Evolutionary conservation across 2,797 vertebrate species (phyloP), one percentile per base, ranked within the genome.

Genomic region (Merluccius polli): DNA sequence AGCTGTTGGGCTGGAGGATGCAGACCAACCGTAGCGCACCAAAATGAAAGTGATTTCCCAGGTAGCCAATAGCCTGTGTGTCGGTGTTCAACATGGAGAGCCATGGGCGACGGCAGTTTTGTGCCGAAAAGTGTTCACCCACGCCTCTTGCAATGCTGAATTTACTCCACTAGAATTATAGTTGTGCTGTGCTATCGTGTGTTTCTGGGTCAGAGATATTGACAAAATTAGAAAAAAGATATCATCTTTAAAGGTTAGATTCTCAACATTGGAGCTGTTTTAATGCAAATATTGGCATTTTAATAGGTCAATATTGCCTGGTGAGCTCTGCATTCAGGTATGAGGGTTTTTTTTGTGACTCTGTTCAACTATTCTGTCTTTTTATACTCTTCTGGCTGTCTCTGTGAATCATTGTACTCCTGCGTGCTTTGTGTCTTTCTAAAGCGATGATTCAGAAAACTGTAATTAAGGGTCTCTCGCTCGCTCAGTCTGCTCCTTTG

Each of bases 381-480:
- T 24, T 13, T 36, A n/a, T n/a, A 59, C 21, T 15, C 52, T 59
- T 24, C 52, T 59, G 52, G 52, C 21, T 2, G 10, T 44, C 41
- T 44, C 1, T 15, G 33, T 11, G 36, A 4, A 36, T 9, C 36
- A 3, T 36, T n/a, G n/a, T n/a, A n/a, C n/a, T 36, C 36, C 11
- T 1, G 36, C 36, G 5, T 36, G 3, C 36, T 36, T 36, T 33
- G 32, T 33, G 7, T 7, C 32, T 7, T 33, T 70, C 35, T 41
- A 41, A 78, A 79, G 81, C 38, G 83, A 82, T 77, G 81, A 87
- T 80, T 86, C 81, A 82, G 76, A 83, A 77, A 86, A 81, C 84
- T 87, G 86, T 89, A 89, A 91, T 90, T 90, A 86, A 83, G n/a
- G n/a, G 85, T 85, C 83, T 87, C 79, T 5, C 75, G 79, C 75